A percentile compares a stretch with the other conserved stretches of the same genome.
phyloP scores from a whole-genome alignment of 2,113 vertebrate genomes.

The Thomomys bottae region DNA sequence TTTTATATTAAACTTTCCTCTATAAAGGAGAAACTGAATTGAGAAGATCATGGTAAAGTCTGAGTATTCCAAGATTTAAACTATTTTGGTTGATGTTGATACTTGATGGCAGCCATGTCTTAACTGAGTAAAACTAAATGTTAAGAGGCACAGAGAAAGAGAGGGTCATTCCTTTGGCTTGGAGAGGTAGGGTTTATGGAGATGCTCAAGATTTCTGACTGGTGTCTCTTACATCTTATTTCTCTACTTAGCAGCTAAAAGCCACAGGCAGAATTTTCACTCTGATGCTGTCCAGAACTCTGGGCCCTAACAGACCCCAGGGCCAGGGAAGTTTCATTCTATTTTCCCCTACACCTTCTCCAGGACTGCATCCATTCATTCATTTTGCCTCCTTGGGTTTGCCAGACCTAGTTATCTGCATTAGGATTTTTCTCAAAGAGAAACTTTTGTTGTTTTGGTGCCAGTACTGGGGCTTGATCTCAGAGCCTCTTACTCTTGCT shows the following conservation, averaged over 20 bases:
- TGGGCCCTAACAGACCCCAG: not conserved
- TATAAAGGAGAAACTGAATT: not conserved
- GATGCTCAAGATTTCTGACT: not conserved
- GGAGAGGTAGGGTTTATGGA: not conserved
- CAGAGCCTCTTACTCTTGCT: no score
- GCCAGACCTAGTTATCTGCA: not conserved
- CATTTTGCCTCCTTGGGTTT: not conserved
- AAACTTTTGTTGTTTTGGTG: not conserved
- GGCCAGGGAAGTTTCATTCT: no score
- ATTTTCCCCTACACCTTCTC: not conserved
- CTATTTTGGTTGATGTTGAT: not conserved
- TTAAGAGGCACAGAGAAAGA: not conserved
- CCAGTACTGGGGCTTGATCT: no score
- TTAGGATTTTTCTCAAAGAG: not conserved
- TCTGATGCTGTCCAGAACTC: not conserved
- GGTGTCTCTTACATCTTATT: not conserved
- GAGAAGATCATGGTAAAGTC: not conserved
- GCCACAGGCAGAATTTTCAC: not conserved
- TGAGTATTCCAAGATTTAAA: not conserved
- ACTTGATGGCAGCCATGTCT: not conserved
- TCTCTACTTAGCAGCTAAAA: constrained; percentile 1
- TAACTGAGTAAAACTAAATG: not conserved
- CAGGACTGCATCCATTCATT: not conserved
- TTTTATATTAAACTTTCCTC: not conserved
- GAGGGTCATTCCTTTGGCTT: not conserved